phyloP scores from a whole-genome alignment of 2,113 vertebrate genomes.

The Muntiacus reevesi region DNA sequence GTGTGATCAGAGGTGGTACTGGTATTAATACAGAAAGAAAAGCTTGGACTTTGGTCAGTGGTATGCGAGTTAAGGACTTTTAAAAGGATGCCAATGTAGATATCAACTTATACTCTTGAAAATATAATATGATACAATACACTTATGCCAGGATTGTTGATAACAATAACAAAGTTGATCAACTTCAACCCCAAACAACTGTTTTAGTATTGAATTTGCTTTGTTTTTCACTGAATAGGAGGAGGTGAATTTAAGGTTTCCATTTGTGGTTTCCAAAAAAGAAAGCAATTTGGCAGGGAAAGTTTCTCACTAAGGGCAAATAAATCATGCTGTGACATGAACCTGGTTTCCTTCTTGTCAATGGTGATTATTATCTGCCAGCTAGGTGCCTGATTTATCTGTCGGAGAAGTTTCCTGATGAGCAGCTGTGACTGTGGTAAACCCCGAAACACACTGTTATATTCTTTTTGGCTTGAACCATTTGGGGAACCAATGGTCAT shows the following conservation, averaged over 20 bases:
- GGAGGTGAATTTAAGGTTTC: slow-evolving; percentile 28
- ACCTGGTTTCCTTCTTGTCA: background rate
- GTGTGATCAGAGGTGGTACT: background rate
- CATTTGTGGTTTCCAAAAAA: slow-evolving; percentile 34
- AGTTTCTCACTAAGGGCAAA: background rate
- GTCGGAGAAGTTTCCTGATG: background rate
- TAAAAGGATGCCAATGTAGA: background rate
- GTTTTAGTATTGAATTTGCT: slow-evolving; percentile 17
- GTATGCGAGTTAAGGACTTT: background rate
- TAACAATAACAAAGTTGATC: background rate
- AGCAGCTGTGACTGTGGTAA: background rate
- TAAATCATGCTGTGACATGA: background rate
- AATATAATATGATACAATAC: background rate
- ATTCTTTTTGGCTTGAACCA: background rate
- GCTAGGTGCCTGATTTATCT: background rate
- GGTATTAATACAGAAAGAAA: background rate
- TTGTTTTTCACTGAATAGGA: slow-evolving; percentile 22
- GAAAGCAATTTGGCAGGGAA: background rate
- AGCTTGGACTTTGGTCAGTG: background rate
- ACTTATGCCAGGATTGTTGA: background rate
- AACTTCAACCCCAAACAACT: background rate
- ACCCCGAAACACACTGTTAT: background rate
- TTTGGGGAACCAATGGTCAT: background rate
- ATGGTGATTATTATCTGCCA: background rate
- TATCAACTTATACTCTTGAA: background rate